These are phyloP conservation scores for Latrodectus hesperus DNA, from an alignment of 2,888 invertebrate species.

Conservation along the genomic window DNA sequence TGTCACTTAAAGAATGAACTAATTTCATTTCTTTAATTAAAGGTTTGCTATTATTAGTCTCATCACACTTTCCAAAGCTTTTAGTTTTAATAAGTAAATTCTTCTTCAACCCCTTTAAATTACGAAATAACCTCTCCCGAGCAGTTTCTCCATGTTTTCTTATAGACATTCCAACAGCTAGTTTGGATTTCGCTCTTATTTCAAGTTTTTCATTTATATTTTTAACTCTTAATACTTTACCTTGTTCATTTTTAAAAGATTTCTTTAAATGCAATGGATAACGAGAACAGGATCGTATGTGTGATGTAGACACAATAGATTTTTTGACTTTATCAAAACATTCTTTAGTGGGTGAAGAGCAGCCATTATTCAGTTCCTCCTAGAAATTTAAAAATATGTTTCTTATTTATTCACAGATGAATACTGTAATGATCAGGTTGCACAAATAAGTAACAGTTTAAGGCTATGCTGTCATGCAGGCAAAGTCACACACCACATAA, in stretches of 20 bases:
- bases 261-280: conserved; percentile 67
- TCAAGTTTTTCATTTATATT: conserved; percentile 65
- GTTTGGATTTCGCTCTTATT: conserved; percentile 45
- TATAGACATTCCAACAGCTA: conserved; percentile 50
- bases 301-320: conserved; percentile 41
- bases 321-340: conserved; percentile 36
- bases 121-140: conserved; percentile 70
- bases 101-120: conserved; percentile 71
- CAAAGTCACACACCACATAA: background rate
- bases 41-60: conserved; percentile 31
- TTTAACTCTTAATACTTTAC: conserved; percentile 57
- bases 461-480: background rate
- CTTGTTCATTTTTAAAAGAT: conserved; percentile 63
- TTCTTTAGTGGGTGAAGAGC: conserved; percentile 46
- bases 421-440: background rate
- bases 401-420: conserved; percentile 6
- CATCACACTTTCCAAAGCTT: conserved; percentile 55
- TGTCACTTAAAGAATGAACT: conserved; percentile 26
- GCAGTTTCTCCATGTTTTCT: conserved; percentile 69
- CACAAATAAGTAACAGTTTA: background rate
- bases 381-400: conserved; percentile 60
- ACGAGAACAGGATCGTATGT: conserved; percentile 69
- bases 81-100: conserved; percentile 59
- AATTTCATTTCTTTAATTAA: conserved; percentile 42
- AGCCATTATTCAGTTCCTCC: conserved; percentile 57